Percentiles rank a stretch among this genome's conserved stretches.
phyloP scores from a whole-genome alignment of 2,797 vertebrate genomes.

The Diplodus puntazzo region DNA sequence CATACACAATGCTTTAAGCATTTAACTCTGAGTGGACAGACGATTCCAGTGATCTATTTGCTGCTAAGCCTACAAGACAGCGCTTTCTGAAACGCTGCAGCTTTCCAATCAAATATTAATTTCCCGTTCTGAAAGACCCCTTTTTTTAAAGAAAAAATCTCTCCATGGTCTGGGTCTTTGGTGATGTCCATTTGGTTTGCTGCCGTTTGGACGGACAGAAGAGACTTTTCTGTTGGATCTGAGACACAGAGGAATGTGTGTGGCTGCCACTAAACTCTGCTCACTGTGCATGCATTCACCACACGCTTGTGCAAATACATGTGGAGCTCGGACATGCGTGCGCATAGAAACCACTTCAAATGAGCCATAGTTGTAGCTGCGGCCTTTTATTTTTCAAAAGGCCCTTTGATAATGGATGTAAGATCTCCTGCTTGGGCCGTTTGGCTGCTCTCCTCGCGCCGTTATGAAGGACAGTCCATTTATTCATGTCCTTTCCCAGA shows the following conservation, averaged over 20 bases:
- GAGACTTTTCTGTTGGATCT: constrained; percentile 17
- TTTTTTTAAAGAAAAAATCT: constrained; percentile 21
- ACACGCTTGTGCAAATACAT: constrained; percentile 38
- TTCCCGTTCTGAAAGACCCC: constrained; percentile 37
- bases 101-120: constrained; percentile 67
- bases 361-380: constrained; percentile 20
- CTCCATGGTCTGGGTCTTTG: not conserved
- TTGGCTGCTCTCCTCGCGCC: constrained; percentile 64
- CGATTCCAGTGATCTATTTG: constrained; percentile 47
- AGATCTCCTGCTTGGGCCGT: constrained; percentile 68
- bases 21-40: constrained; percentile 62
- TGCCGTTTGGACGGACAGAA: constrained; percentile 19
- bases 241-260: constrained; percentile 10
- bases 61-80: constrained; percentile 42
- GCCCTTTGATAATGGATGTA: constrained; percentile 73
- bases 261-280: not conserved
- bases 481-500: constrained; percentile 79
- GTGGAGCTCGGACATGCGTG: constrained; percentile 19
- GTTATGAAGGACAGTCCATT: constrained; percentile 78
- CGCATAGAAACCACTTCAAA: constrained; percentile 43
- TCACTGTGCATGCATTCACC: constrained; percentile 25
- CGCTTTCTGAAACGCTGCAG: constrained; percentile 50
- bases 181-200: constrained; percentile 40
- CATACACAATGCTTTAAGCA: constrained; percentile 47
- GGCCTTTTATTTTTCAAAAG: constrained; percentile 51